Conservation (phyloP, 1,140 invertebrate species). For the Ridgeia piscesae region DNA sequence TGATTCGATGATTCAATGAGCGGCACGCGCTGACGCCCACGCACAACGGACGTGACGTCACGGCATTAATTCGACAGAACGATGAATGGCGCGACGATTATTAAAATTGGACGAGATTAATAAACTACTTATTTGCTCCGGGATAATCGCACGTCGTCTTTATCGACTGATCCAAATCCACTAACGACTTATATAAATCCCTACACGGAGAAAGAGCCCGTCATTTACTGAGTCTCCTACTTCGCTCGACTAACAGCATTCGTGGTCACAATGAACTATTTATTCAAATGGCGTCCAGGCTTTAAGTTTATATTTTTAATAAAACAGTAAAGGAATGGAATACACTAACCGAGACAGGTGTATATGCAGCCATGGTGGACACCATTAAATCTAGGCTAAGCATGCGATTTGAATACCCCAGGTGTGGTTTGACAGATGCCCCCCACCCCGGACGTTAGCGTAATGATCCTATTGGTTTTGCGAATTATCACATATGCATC, state of each 20-base stretch:
- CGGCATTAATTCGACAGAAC: not conserved
- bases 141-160: not conserved
- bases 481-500: too few relatives aligned
- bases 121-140: not conserved
- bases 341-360: not conserved
- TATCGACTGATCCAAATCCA: too few relatives aligned
- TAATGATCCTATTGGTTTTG: too few relatives aligned
- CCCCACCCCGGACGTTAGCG: too few relatives aligned
- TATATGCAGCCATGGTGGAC: not conserved
- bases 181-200: not conserved
- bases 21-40: not conserved
- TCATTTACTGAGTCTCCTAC: not conserved
- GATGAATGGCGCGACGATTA: not conserved
- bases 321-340: not conserved
- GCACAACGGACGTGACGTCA: not conserved
- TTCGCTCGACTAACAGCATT: not conserved
- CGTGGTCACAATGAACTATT: not conserved
- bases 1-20: not conserved
- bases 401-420: too few relatives aligned
- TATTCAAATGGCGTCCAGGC: not conserved
- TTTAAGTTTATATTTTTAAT: not conserved
- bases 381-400: not conserved
- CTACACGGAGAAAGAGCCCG: not conserved
- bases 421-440: too few relatives aligned
- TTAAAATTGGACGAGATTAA: not conserved